phyloP scores from a whole-genome alignment of 2,113 vertebrate species.

The Jacana jacana region DNA sequence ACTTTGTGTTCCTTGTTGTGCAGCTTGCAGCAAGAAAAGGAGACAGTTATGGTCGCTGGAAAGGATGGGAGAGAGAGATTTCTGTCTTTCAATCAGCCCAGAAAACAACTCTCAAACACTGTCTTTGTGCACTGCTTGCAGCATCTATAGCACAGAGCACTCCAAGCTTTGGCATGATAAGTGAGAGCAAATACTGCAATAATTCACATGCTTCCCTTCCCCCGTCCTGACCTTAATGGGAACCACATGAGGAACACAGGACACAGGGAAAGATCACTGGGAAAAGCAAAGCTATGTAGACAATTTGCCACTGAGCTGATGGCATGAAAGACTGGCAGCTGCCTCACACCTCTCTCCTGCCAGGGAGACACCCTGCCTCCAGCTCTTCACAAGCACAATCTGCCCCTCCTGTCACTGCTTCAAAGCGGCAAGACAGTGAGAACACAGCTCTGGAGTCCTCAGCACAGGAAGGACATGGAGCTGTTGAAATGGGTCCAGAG shows the following conservation, averaged over 20 bases:
- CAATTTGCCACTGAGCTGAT: not conserved
- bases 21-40: not conserved
- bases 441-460: not conserved
- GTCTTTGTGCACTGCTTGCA: not conserved
- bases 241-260: slow-evolving; percentile 21
- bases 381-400: not conserved
- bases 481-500: no score
- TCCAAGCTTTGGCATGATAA: not conserved
- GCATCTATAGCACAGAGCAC: not conserved
- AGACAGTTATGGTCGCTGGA: not conserved
- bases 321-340: not conserved
- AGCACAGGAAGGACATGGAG: no score
- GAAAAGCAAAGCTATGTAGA: not conserved
- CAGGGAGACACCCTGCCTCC: not conserved
- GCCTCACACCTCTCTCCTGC: not conserved
- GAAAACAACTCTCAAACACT: not conserved
- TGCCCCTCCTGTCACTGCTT: not conserved
- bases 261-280: not conserved
- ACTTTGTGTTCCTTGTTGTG: not conserved
- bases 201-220: slow-evolving; percentile 8
- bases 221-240: not conserved
- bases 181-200: not conserved
- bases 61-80: not conserved
- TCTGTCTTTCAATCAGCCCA: not conserved
- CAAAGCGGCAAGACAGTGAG: not conserved